Evolutionary conservation across 1,140 invertebrate species (phyloP).

Genomic region (Archivesica marissinica): DNA sequence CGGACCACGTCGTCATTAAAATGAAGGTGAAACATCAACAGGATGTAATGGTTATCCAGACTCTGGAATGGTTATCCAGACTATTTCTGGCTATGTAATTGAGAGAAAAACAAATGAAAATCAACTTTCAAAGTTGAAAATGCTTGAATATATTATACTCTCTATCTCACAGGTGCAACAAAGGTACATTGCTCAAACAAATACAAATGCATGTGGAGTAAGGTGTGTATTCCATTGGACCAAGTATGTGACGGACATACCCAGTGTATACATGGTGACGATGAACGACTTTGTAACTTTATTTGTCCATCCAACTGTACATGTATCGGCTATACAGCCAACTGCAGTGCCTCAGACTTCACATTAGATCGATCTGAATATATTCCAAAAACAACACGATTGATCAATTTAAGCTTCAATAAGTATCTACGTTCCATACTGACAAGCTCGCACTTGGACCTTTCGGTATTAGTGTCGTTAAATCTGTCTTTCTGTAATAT

Average conservation of each 20-base stretch:
- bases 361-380: neutral
- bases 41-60: no score
- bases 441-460: neutral
- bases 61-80: no score
- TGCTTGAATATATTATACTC: no score
- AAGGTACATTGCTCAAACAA: neutral
- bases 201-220: slow-evolving; percentile 7
- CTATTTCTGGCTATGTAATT: no score
- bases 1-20: no score
- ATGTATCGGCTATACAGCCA: neutral
- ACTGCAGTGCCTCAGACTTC: neutral
- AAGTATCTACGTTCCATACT: neutral
- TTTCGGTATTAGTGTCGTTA: neutral
- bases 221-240: neutral
- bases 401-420: neutral
- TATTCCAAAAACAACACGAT: neutral
- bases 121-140: no score
- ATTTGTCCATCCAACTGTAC: neutral
- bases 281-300: slow-evolving; percentile 27
- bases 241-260: slow-evolving; percentile 21
- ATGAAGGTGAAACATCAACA: no score
- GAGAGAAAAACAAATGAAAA: no score
- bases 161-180: neutral
- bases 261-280: slow-evolving; percentile 13
- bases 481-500: slow-evolving; percentile 2